phyloP scores from a whole-genome alignment of 2,888 invertebrate species.

The Leucophenga maculata region DNA sequence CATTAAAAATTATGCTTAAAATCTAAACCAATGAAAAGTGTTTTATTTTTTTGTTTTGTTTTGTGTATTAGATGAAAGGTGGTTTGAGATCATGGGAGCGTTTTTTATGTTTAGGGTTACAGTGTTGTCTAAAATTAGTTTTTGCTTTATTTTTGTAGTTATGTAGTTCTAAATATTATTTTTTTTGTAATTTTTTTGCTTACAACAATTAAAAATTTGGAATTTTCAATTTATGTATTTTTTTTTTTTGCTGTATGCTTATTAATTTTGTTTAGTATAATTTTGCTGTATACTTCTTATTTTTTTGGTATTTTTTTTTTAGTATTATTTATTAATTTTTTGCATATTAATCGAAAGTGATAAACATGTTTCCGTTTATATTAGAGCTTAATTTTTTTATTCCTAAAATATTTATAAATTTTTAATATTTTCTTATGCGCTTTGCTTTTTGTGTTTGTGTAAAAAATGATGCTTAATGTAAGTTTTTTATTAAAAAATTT shows the following conservation, averaged over 20 bases:
- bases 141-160: constrained; percentile 46
- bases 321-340: constrained; percentile 36
- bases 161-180: constrained; percentile 45
- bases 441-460: constrained; percentile 35
- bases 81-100: constrained; percentile 1
- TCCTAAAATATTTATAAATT: constrained; percentile 58
- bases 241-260: constrained; percentile 32
- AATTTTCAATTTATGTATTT: constrained; percentile 48
- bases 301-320: constrained; percentile 28
- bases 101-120: constrained; percentile 29
- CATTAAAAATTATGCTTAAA: constrained; percentile 67
- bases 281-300: constrained; percentile 35
- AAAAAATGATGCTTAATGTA: constrained; percentile 68
- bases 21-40: constrained; percentile 67
- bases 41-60: constrained; percentile 37
- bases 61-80: constrained; percentile 27
- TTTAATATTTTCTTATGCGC: constrained; percentile 39
- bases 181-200: constrained; percentile 50
- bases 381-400: constrained; percentile 45
- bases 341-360: constrained; percentile 40
- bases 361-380: constrained; percentile 36
- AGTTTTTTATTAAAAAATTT: constrained; percentile 46
- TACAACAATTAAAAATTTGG: constrained; percentile 68
- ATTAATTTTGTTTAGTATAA: constrained; percentile 38
- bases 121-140: constrained; percentile 43